Base-by-base conservation (phyloP, 2,888 invertebrate genomes). In the Thelaira solivaga region DNA sequence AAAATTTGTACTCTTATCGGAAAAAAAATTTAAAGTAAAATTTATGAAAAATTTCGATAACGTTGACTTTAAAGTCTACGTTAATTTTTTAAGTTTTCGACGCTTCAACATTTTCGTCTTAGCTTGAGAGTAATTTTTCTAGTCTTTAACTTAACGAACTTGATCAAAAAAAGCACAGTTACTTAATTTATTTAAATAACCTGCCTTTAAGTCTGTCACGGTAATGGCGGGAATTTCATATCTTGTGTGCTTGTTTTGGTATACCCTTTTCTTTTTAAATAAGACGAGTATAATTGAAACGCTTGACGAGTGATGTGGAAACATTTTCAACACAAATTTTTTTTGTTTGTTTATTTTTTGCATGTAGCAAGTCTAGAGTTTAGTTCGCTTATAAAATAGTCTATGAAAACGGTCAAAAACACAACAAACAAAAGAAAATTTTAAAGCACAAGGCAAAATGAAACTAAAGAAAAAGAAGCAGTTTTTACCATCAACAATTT, bases 281-380 rank as follows among this genome's bases (percentile, higher is more conserved):
- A 82, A 81, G 79, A 82, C 43, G 22, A 82, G 81, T 81, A 83
- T 83, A 87, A 85, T 85, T 84, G 88, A 86, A 88, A 88, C 88
- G 88, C 88, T 88, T 88, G 89, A 86, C 86, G 88, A 86, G 88
- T 86, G 87, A 88, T 88, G 88, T 88, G 88, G 88, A 88, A 88
- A 88, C 87, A 84, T 88, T 88, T 87, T 83, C 83, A 86, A 84
- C 81, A 81, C 79, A 80, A 74, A 74, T 57, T 53, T 59, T 34
- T 49, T 22, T 16, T 68, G 26, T 55, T 34, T 31, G 22, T 47
- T 64, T 39, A 7, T 39, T 51, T 43, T 16, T 5, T 24, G 5
- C 29, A 36, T 24, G 10, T 24, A 16, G 2, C 11, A 36, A 49
- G 31, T 45, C 22, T 47, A 55, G 43, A 34, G 39, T 51, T 22